Evolutionary conservation across 1,140 invertebrate genomes (phyloP).

Genomic region (Rhopalosiphum padi): DNA sequence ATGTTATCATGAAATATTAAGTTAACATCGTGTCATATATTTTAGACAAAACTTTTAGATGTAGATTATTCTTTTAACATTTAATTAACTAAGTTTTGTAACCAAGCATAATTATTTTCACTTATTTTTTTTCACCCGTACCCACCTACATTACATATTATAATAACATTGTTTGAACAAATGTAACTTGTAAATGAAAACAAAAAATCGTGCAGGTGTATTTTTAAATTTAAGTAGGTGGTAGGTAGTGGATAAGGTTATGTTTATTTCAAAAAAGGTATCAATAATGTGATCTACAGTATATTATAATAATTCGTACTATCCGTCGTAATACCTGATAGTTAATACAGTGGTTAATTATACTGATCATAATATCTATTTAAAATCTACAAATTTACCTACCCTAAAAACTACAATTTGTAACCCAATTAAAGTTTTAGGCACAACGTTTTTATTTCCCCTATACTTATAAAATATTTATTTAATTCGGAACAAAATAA

Average conservation of each 20-base stretch:
- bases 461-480: background rate
- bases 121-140: background rate
- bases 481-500: background rate
- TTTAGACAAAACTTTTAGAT: background rate
- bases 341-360: background rate
- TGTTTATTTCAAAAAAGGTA: background rate
- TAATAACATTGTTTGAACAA: background rate
- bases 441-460: background rate
- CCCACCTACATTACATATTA: background rate
- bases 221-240: background rate
- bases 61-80: background rate
- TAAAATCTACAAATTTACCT: background rate
- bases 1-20: background rate
- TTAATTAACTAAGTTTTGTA: background rate
- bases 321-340: background rate
- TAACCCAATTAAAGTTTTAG: background rate
- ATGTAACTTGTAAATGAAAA: background rate
- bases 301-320: background rate
- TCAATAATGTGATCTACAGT: background rate
- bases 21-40: background rate
- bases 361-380: constrained; percentile 23
- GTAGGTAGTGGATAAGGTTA: background rate
- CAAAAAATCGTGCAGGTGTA: background rate
- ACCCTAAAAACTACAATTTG: background rate
- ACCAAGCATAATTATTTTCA: background rate